Evolutionary conservation across 2,113 vertebrate genomes (phyloP).

Genomic region (Stigmatopora nigra): DNA sequence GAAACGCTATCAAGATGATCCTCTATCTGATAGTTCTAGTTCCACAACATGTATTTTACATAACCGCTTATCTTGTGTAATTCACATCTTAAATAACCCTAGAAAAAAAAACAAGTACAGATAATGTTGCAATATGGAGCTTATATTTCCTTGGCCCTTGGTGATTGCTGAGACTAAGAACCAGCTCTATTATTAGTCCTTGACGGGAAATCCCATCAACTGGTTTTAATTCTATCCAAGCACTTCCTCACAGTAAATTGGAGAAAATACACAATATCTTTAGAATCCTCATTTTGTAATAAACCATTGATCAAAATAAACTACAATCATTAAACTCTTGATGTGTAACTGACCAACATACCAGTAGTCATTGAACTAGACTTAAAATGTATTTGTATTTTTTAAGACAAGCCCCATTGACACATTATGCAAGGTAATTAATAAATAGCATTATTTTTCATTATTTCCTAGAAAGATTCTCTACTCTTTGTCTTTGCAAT

Average conservation of each 20-base stretch:
- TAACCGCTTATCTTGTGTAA: not conserved
- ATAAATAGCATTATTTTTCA: no score
- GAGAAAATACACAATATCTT: not conserved
- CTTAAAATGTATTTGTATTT: no score
- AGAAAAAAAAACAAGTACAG: not conserved
- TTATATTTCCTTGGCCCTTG: not conserved
- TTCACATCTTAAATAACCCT: slow-evolving; percentile 1
- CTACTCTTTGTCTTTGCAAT: no score
- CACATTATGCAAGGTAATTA: no score
- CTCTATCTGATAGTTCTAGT: not conserved
- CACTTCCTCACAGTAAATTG: not conserved
- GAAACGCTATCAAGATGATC: not conserved
- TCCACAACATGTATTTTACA: not conserved
- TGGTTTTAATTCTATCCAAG: not conserved
- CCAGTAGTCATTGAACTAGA: no score
- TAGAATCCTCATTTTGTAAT: not conserved
- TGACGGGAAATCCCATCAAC: not conserved
- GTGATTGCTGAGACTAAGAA: not conserved
- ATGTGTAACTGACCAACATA: no score
- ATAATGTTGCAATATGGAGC: not conserved
- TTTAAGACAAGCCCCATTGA: no score
- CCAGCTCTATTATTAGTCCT: not conserved
- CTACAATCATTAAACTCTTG: no score
- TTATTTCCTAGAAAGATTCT: no score
- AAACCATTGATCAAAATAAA: not conserved